Percentiles rank a stretch among this genome's conserved stretches.
Conservation (phyloP, 1,140 invertebrate species). For the Monomorium pharaonis region DNA sequence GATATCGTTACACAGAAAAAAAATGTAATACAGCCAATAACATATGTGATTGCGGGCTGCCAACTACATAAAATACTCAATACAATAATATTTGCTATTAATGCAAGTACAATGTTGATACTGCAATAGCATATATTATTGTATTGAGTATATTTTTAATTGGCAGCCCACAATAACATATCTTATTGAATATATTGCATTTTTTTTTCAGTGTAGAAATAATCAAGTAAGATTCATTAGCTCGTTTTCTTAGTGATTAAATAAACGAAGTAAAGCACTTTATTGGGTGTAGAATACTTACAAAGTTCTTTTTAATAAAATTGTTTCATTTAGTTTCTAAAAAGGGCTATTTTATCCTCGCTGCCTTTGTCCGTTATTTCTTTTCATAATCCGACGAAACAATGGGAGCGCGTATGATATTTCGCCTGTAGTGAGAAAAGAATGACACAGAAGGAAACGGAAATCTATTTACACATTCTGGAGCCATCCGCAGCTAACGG, state of each 20-base stretch:
- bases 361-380: background rate
- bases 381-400: background rate
- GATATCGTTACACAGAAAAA: too few species aligned
- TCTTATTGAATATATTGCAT: too few species aligned
- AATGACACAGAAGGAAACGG: background rate
- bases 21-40: too few species aligned
- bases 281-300: background rate
- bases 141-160: too few species aligned
- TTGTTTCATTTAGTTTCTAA: background rate
- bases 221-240: background rate
- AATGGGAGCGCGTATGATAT: background rate
- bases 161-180: too few species aligned
- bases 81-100: too few species aligned
- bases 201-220: too few species aligned
- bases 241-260: background rate
- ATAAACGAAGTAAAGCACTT: background rate
- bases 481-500: background rate
- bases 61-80: too few species aligned
- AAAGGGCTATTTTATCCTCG: background rate
- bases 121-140: too few species aligned
- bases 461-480: constrained; percentile 22
- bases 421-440: background rate
- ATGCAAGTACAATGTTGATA: too few species aligned
- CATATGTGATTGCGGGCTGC: too few species aligned
- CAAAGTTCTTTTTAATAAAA: background rate